These are phyloP conservation scores for Styela plicata DNA, from an alignment of 23 tunicate genomes.

Conservation along the genomic window DNA sequence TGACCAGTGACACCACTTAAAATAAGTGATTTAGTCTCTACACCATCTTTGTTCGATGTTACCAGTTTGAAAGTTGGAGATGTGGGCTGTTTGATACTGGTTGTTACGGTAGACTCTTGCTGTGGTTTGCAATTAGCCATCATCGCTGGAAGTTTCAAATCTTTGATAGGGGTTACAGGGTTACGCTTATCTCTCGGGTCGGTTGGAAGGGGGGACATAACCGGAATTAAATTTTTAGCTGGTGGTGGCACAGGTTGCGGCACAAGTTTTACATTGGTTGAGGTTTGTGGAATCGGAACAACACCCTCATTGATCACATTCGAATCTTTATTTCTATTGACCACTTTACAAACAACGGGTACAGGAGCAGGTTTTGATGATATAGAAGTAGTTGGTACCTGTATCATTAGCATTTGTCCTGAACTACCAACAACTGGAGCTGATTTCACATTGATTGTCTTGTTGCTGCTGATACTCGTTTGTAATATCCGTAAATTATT, in stretches of 20 bases:
- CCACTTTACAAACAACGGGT: neutral
- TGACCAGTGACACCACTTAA: conserved; percentile 73
- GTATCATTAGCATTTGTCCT: conserved; percentile 15
- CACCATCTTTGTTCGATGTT: conserved; percentile 66
- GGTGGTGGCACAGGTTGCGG: neutral
- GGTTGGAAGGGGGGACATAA: neutral
- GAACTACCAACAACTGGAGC: conserved; percentile 9
- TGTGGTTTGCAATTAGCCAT: neutral
- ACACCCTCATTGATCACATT: neutral
- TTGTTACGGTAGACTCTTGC: neutral
- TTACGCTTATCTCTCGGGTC: neutral
- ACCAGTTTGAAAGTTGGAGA: conserved; percentile 68
- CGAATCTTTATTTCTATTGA: neutral
- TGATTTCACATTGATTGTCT: neutral
- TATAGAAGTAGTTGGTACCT: neutral
- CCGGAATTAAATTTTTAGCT: neutral
- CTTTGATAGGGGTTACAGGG: conserved; percentile 1
- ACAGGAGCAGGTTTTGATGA: neutral
- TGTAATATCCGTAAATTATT: neutral
- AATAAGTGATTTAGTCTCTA: conserved; percentile 51
- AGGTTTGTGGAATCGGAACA: neutral
- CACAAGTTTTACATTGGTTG: neutral
- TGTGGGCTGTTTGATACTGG: neutral
- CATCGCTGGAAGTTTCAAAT: neutral
- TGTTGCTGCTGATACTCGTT: neutral